Percentiles rank a stretch among this genome's conserved stretches.
These are phyloP conservation scores for Pteria penguin DNA, from an alignment of 2,888 invertebrate genomes.

Conservation along the genomic window DNA sequence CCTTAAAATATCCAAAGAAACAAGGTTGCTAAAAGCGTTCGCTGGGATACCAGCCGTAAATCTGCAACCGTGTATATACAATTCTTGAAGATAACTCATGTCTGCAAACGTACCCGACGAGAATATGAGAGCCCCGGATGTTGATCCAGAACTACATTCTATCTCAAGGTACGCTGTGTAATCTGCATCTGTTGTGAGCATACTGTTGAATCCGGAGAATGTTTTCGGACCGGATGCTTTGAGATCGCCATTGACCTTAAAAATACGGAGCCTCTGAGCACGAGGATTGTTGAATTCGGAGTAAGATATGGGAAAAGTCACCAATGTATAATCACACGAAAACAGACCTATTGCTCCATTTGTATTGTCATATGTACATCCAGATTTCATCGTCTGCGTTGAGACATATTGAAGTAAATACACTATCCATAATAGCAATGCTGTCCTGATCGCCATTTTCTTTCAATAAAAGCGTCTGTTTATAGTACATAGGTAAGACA, in stretches of 20 bases:
- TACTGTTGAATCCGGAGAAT: constrained; percentile 41
- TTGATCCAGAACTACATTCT: constrained; percentile 38
- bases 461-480: no score
- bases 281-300: constrained; percentile 44
- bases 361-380: constrained; percentile 40
- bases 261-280: constrained; percentile 49
- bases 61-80: constrained; percentile 53
- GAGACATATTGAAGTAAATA: neutral
- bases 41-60: constrained; percentile 39
- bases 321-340: constrained; percentile 46
- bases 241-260: constrained; percentile 40
- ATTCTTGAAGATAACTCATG: constrained; percentile 43
- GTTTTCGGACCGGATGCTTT: constrained; percentile 25
- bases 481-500: no score
- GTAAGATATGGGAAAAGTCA: constrained; percentile 45
- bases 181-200: constrained; percentile 47
- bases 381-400: constrained; percentile 1
- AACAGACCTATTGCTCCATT: constrained; percentile 41
- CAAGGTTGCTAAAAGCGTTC: constrained; percentile 40
- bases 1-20: constrained; percentile 40
- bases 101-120: constrained; percentile 38
- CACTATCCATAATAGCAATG: neutral
- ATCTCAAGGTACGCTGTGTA: constrained; percentile 54
- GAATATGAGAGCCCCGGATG: constrained; percentile 24
- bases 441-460: neutral